These are phyloP conservation scores for Pampusana beccarii DNA, from an alignment of 2,113 vertebrate species.

Conservation along the genomic window DNA sequence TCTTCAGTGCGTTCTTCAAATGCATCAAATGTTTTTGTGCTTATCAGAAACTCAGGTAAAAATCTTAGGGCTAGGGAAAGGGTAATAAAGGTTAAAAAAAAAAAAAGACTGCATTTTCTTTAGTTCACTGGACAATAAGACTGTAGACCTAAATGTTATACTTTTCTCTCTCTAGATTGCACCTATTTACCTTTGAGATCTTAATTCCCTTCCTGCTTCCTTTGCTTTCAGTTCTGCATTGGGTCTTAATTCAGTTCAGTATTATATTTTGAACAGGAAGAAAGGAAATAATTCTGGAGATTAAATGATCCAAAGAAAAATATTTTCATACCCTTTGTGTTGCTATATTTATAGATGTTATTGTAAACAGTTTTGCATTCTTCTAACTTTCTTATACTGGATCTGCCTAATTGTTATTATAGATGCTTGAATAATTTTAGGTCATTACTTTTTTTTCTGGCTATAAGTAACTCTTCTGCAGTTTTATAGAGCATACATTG, in stretches of 20 bases:
- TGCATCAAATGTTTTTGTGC: background rate
- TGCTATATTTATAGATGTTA: slow-evolving; percentile 19
- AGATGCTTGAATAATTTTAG: background rate
- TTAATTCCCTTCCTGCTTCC: slow-evolving; percentile 5
- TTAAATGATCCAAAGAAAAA: slow-evolving; percentile 44
- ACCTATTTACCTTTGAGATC: background rate
- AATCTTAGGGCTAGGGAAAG: background rate
- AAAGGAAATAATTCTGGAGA: slow-evolving; percentile 39
- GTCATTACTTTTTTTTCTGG: background rate
- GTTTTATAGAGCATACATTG: background rate
- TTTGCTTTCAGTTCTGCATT: slow-evolving; percentile 9
- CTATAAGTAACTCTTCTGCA: background rate
- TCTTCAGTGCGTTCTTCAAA: background rate
- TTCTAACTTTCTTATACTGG: background rate
- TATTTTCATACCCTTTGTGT: slow-evolving; percentile 6
- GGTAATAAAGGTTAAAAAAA: background rate
- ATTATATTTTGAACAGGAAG: slow-evolving; percentile 35
- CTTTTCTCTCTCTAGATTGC: background rate
- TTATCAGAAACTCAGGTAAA: background rate
- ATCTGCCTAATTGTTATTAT: background rate
- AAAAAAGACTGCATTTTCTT: background rate
- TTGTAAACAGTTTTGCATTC: background rate
- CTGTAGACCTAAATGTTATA: background rate
- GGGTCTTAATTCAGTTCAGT: background rate
- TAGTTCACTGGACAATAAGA: background rate